These are phyloP conservation scores for Cryptotis parvus DNA, from an alignment of 2,113 vertebrate species.

Conservation along the genomic window DNA sequence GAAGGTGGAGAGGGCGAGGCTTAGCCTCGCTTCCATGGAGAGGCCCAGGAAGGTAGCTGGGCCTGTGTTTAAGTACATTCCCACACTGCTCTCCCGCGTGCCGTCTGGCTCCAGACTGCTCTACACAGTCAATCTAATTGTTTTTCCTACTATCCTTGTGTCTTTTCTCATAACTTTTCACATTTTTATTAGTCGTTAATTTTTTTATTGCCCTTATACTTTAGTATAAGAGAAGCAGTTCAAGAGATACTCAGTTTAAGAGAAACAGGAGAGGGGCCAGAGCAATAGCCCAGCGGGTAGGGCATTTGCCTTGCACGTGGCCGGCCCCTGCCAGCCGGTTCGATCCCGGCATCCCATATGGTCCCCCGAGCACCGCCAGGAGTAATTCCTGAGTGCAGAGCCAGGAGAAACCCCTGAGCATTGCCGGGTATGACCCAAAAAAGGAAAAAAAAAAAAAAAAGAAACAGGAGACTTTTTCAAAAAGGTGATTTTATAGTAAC, in stretches of 20 bases:
- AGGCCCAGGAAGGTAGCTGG: not conserved
- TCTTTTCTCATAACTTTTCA: not conserved
- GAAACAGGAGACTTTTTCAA: not conserved
- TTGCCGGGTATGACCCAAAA: too few relatives aligned
- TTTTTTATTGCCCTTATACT: not conserved
- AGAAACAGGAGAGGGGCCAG: not conserved
- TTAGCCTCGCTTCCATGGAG: too few relatives aligned
- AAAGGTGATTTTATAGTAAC: not conserved
- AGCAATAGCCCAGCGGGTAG: too few relatives aligned
- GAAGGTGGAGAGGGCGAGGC: not conserved
- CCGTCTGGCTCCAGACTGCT: not conserved
- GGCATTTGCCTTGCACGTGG: too few relatives aligned
- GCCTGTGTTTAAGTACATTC: fast-evolving
- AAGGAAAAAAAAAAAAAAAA: too few relatives aligned
- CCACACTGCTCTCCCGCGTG: too few relatives aligned
- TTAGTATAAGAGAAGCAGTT: not conserved
- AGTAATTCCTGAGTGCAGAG: too few relatives aligned
- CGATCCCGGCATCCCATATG: too few relatives aligned
- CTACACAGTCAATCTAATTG: too few relatives aligned
- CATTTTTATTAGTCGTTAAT: not conserved
- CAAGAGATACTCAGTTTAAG: not conserved
- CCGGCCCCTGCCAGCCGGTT: too few relatives aligned
- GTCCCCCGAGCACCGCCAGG: too few relatives aligned
- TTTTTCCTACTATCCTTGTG: not conserved
- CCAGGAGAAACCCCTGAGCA: too few relatives aligned